phyloP scores from a whole-genome alignment of 2,888 invertebrate genomes.

The Baronia brevicornis region DNA sequence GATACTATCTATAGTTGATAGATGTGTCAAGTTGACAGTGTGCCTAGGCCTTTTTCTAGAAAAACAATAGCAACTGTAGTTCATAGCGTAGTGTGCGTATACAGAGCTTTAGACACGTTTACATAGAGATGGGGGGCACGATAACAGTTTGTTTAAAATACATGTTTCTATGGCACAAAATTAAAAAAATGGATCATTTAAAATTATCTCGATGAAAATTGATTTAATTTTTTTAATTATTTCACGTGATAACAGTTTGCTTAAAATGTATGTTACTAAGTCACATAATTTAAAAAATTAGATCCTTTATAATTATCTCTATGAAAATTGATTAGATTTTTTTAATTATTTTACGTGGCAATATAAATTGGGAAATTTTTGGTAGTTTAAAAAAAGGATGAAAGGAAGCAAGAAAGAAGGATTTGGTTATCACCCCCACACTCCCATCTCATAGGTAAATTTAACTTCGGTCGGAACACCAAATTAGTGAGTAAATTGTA shows the following conservation, averaged over 20 bases:
- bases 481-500: constrained; percentile 66
- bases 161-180: too few species aligned
- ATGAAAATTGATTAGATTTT: too few species aligned
- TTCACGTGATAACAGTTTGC: too few species aligned
- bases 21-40: constrained; percentile 51
- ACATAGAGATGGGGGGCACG: constrained; percentile 28
- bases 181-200: too few species aligned
- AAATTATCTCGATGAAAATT: neutral
- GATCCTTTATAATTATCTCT: too few species aligned
- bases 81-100: constrained; percentile 52
- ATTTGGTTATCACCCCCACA: constrained; percentile 28
- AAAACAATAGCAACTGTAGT: constrained; percentile 46
- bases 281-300: too few species aligned
- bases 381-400: neutral
- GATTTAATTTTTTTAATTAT: neutral
- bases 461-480: constrained; percentile 61
- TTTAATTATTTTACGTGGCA: constrained; percentile 2
- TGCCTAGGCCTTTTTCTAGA: constrained; percentile 30
- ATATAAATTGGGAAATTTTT: too few species aligned
- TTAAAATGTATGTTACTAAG: too few species aligned
- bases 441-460: constrained; percentile 36
- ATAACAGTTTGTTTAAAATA: too few species aligned
- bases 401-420: neutral
- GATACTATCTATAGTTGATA: constrained; percentile 21
- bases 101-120: constrained; percentile 56